Percentiles rank a stretch among this genome's conserved stretches.
Evolutionary conservation across 2,797 vertebrate species (phyloP).

Genomic region (Mareca penelope): DNA sequence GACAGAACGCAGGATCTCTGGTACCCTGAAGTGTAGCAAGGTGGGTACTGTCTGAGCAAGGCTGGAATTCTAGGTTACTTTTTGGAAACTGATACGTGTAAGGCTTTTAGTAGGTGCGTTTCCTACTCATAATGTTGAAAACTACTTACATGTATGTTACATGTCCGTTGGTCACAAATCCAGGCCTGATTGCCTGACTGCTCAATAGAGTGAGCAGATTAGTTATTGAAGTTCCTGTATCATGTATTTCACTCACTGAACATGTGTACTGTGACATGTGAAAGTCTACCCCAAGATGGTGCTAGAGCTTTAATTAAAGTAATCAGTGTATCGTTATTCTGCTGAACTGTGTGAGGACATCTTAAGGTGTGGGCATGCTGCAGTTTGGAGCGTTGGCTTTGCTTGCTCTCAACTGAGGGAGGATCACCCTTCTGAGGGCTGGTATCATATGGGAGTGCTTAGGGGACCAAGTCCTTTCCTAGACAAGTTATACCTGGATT

Average conservation of each 20-base stretch:
- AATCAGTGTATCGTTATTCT: accelerated
- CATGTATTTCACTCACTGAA: accelerated
- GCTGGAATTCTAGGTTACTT: background rate
- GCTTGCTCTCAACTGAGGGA: background rate
- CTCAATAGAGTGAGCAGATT: background rate
- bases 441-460: background rate
- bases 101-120: background rate
- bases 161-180: background rate
- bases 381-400: background rate
- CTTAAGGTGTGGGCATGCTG: background rate
- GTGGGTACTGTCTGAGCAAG: background rate
- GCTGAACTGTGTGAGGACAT: background rate
- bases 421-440: background rate
- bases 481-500: background rate
- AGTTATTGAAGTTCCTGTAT: accelerated
- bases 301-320: background rate
- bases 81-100: background rate
- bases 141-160: background rate
- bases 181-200: background rate
- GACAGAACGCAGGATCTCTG: background rate
- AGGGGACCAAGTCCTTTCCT: background rate
- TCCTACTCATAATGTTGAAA: background rate
- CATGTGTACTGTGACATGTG: accelerated
- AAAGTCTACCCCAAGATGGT: background rate
- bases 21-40: background rate